These are phyloP conservation scores for Eubasilissa regina DNA, from an alignment of 1,140 invertebrate species.

Conservation along the genomic window DNA sequence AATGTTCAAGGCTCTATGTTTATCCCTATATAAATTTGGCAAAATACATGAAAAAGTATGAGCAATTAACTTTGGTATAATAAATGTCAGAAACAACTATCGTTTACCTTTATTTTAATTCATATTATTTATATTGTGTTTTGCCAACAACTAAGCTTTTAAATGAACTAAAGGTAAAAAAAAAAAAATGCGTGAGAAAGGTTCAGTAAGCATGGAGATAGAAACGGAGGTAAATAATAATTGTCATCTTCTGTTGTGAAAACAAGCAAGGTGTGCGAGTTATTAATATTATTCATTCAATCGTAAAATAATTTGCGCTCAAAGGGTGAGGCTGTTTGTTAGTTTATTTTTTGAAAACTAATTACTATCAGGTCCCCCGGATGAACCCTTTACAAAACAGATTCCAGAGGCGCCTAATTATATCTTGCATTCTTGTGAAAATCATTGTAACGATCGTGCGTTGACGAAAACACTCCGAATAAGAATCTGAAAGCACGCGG, in stretches of 20 bases:
- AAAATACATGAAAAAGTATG: too few relatives aligned
- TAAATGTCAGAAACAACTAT: too few relatives aligned
- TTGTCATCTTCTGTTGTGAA: slow-evolving; percentile 4
- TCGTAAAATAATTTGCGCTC: slow-evolving; percentile 22
- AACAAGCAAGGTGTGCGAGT: slow-evolving; percentile 29
- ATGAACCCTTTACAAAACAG: neutral
- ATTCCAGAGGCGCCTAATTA: slow-evolving; percentile 21
- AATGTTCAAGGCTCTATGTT: too few relatives aligned
- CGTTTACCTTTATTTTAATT: neutral
- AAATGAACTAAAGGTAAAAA: neutral
- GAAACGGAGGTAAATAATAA: slow-evolving; percentile 4
- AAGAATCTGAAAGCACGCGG: neutral
- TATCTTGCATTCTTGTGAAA: slow-evolving; percentile 10
- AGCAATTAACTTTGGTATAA: too few relatives aligned
- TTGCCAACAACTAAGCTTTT: neutral
- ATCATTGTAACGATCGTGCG: slow-evolving; percentile 3
- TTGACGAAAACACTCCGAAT: slow-evolving; percentile 10
- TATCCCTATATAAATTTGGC: too few relatives aligned
- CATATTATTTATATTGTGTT: neutral
- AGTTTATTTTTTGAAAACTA: neutral
- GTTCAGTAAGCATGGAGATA: neutral
- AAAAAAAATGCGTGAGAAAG: neutral
- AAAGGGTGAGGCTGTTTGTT: neutral
- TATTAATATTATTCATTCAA: slow-evolving; percentile 3
- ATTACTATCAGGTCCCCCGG: neutral